Percentiles rank a stretch among this genome's conserved stretches.
Conservation (phyloP, 1,140 invertebrate genomes). For the Apis florea region DNA sequence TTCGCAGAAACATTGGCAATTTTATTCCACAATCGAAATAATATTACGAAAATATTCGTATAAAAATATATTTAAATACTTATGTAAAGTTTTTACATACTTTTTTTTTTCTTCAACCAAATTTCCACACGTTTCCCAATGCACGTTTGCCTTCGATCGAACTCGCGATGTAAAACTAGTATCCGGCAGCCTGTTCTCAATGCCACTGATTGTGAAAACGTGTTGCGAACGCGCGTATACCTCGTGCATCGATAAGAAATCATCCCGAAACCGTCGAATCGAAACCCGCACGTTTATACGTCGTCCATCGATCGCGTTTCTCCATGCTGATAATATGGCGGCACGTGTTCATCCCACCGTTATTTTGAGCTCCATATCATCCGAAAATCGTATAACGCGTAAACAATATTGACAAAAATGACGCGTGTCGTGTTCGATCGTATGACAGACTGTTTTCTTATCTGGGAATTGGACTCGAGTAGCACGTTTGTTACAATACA, state of each 20-base stretch:
- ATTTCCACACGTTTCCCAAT: not conserved
- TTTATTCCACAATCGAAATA: too few species aligned
- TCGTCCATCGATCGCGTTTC: not conserved
- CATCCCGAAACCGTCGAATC: slow-evolving; percentile 7
- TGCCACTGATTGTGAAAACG: slow-evolving; percentile 39
- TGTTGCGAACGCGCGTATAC: slow-evolving; percentile 6
- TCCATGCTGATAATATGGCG: not conserved
- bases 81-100: too few species aligned
- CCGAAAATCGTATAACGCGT: too few species aligned
- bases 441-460: not conserved
- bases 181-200: not conserved
- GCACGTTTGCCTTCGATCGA: too few species aligned
- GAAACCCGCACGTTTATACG: not conserved
- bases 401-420: not conserved
- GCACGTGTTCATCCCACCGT: not conserved
- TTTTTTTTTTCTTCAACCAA: not conserved
- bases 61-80: too few species aligned
- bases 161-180: not conserved
- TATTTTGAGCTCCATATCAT: not conserved
- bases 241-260: slow-evolving; percentile 39
- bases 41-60: too few species aligned
- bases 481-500: not conserved
- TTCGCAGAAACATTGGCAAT: too few species aligned
- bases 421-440: not conserved
- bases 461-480: not conserved